These are phyloP conservation scores for Alca torda DNA, from an alignment of 2,797 vertebrate genomes.

Conservation along the genomic window DNA sequence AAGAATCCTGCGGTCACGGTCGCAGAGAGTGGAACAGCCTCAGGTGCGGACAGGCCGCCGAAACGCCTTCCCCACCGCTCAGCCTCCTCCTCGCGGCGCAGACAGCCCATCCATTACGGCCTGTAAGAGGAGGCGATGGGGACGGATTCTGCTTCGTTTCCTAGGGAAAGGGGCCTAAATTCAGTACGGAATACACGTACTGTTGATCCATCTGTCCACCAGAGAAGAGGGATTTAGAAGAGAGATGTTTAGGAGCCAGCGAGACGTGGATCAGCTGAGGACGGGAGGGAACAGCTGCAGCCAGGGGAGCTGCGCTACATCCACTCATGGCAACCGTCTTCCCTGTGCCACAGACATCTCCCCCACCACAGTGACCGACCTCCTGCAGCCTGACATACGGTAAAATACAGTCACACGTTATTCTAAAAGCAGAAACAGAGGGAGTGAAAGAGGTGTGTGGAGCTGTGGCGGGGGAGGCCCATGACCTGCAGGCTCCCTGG, in stretches of 20 bases:
- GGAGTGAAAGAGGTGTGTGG: fast-evolving
- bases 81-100: not conserved
- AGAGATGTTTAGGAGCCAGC: not conserved
- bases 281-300: not conserved
- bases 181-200: fast-evolving
- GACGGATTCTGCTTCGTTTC: not conserved
- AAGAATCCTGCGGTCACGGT: not conserved
- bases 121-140: not conserved
- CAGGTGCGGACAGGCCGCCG: not conserved
- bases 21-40: not conserved
- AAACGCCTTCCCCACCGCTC: not conserved
- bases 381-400: fast-evolving
- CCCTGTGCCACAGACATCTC: not conserved
- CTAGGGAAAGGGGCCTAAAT: not conserved
- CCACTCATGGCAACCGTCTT: fast-evolving
- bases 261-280: fast-evolving
- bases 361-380: fast-evolving
- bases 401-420: fast-evolving
- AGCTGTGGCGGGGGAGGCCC: not conserved
- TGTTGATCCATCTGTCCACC: not conserved
- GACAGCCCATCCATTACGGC: not conserved
- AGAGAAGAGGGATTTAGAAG: not conserved
- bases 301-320: not conserved
- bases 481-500: not conserved
- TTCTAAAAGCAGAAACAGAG: too few species aligned